These are phyloP conservation scores for Grammomys surdaster DNA, from an alignment of 2,113 vertebrate genomes.

Conservation along the genomic window DNA sequence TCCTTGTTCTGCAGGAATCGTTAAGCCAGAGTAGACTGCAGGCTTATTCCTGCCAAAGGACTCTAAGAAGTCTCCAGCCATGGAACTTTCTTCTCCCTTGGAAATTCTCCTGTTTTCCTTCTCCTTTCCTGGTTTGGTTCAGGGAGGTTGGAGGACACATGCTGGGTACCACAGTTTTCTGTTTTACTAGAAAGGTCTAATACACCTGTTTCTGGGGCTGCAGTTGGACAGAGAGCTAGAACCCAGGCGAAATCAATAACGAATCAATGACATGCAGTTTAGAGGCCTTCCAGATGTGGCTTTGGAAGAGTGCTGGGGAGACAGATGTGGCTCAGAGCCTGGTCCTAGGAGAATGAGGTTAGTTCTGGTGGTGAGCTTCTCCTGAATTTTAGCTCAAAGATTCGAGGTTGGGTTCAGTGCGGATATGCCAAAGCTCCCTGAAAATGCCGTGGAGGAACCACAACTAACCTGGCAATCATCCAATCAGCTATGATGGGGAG, in stretches of 20 bases:
- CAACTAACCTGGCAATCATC: background rate
- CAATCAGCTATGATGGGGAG: background rate
- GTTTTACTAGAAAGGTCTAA: slow-evolving; percentile 16
- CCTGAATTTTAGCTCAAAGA: background rate
- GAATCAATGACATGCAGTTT: background rate
- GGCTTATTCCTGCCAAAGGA: background rate
- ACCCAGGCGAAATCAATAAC: slow-evolving; percentile 7
- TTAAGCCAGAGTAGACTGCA: background rate
- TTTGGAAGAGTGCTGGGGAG: background rate
- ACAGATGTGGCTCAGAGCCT: background rate
- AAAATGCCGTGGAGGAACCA: background rate
- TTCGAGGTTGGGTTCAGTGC: background rate
- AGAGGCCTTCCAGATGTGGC: background rate
- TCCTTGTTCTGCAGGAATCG: background rate
- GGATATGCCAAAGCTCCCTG: background rate
- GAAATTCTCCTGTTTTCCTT: slow-evolving; percentile 3
- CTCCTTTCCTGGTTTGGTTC: background rate
- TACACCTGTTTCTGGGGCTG: background rate
- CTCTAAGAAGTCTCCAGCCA: background rate
- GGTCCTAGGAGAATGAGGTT: background rate
- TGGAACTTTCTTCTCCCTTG: background rate
- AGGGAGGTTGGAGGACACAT: background rate
- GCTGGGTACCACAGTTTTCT: background rate
- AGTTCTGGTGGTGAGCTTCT: background rate
- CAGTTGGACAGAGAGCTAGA: background rate